These are phyloP conservation scores for Sapayoa aenigma DNA, from an alignment of 2,113 vertebrate species.

Conservation along the genomic window DNA sequence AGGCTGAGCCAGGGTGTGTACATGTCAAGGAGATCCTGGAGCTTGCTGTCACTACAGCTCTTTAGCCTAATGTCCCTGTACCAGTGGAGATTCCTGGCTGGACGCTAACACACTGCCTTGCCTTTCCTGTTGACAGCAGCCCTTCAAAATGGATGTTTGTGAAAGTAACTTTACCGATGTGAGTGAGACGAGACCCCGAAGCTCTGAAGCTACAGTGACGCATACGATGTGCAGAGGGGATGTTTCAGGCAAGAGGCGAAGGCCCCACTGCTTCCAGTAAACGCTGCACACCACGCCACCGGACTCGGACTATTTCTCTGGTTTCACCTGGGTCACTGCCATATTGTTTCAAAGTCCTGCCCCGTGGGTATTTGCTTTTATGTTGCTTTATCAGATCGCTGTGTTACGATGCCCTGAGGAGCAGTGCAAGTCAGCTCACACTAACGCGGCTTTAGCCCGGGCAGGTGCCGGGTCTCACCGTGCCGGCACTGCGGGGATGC, in stretches of 20 bases:
- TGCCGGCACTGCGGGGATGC: fast-evolving
- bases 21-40: not conserved
- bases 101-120: too few species aligned
- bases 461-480: not conserved
- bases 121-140: not conserved
- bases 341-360: fast-evolving
- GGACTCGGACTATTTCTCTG: not conserved
- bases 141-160: not conserved
- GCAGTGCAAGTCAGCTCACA: fast-evolving
- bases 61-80: fast-evolving
- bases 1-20: fast-evolving
- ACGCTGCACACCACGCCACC: fast-evolving
- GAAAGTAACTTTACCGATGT: not conserved
- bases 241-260: not conserved
- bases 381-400: too few species aligned
- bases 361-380: not conserved
- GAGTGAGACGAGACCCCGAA: not conserved
- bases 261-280: not conserved
- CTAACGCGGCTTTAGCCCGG: fast-evolving
- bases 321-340: not conserved
- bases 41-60: not conserved
- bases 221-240: fast-evolving
- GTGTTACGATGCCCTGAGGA: fast-evolving
- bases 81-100: not conserved
- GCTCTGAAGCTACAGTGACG: not conserved